Base-by-base conservation (phyloP, 2,888 invertebrate species). In the Acheta domesticus region DNA sequence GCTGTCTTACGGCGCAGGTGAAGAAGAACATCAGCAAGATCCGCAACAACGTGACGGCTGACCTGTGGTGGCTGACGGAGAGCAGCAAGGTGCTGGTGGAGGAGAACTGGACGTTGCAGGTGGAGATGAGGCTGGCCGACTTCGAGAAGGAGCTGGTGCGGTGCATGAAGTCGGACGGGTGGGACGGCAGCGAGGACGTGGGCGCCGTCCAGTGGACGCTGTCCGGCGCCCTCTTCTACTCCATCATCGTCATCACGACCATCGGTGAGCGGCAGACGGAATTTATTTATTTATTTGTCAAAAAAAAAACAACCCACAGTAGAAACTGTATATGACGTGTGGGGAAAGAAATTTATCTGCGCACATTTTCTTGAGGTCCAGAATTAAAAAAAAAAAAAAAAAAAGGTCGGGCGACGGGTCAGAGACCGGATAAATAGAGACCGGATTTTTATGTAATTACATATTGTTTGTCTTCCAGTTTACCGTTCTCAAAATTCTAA, bases 231-330 rank as follows among this genome's bases (percentile, higher is more conserved):
- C 89, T 98, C 23, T 95, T 97, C 88, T 97, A 97, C 89, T 96
- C 96, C 83, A 97, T 98, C 85, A 96, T 97, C 84, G 96, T 97
- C 83, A 97, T 97, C 87, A 97, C 97, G 79, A 97, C 97, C 62
- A 97, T 97, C 83, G 97, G 97, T 96, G 86, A 91, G 92, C 74
- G 23, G 23, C 23, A 2, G 23, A 2, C 23, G 23, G 2, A n/a
- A n/a, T n/a, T n/a, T n/a, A n/a, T n/a, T n/a, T n/a, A n/a, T n/a
- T n/a, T n/a, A n/a, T n/a, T n/a, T n/a, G n/a, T n/a, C n/a, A n/a
- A n/a, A n/a, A n/a, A n/a, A n/a, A n/a, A n/a, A n/a, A n/a, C n/a
- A n/a, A n/a, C n/a, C n/a, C n/a, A n/a, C n/a, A n/a, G n/a, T n/a
- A n/a, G n/a, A n/a, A n/a, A n/a, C n/a, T n/a, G n/a, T n/a, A n/a